These are phyloP conservation scores for Chesias legatella DNA, from an alignment of 2,888 invertebrate genomes.

Conservation along the genomic window DNA sequence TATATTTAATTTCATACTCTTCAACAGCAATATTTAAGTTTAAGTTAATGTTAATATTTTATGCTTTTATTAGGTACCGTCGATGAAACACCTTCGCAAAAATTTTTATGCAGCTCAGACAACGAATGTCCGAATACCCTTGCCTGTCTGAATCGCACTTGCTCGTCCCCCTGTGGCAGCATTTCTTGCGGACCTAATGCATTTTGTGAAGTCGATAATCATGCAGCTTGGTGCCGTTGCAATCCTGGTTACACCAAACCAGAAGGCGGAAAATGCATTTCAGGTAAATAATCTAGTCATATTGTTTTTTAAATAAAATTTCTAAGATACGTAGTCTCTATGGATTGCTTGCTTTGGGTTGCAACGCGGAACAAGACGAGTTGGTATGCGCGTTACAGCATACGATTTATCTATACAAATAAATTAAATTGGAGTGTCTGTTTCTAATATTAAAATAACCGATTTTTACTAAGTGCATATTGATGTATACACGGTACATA, in stretches of 20 bases:
- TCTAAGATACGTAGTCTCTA: too few species aligned
- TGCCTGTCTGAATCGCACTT: slow-evolving; percentile 88
- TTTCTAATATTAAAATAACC: too few species aligned
- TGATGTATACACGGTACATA: too few species aligned
- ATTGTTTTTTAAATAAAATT: too few species aligned
- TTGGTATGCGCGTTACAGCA: too few species aligned
- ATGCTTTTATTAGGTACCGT: slow-evolving; percentile 46
- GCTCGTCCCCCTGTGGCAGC: slow-evolving; percentile 89
- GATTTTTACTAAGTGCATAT: too few species aligned
- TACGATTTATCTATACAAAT: too few species aligned
- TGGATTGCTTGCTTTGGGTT: too few species aligned
- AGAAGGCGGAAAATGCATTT: slow-evolving; percentile 89
- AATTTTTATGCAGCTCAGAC: slow-evolving; percentile 85
- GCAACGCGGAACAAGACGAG: too few species aligned
- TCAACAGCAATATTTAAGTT: too few species aligned
- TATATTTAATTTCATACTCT: not conserved
- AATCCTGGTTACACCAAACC: slow-evolving; percentile 90
- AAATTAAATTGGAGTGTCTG: too few species aligned
- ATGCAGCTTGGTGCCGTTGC: slow-evolving; percentile 94
- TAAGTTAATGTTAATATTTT: slow-evolving; percentile 5
- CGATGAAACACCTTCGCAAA: slow-evolving; percentile 73
- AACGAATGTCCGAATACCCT: slow-evolving; percentile 90
- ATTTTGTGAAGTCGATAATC: slow-evolving; percentile 92
- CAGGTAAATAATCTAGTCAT: slow-evolving; percentile 75
- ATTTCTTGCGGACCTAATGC: slow-evolving; percentile 91